Percentiles rank a stretch among this genome's conserved stretches.
Evolutionary conservation across 2,888 invertebrate species (phyloP).

Genomic region (Pandemis heparana): DNA sequence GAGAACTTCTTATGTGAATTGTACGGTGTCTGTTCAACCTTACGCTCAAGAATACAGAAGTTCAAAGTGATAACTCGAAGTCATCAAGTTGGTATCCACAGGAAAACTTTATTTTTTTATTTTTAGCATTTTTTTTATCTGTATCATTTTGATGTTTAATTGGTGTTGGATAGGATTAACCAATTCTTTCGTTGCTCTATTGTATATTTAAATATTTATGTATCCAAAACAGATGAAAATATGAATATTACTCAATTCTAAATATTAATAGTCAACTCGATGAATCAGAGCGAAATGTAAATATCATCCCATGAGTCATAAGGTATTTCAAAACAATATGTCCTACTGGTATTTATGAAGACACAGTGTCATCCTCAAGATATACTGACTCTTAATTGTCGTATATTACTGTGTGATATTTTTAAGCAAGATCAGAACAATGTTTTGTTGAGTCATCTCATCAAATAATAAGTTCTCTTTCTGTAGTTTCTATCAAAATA

Average conservation of each 20-base stretch:
- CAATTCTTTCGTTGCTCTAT: background rate
- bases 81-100: too few relatives aligned
- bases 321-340: slow-evolving; percentile 33
- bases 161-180: background rate
- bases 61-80: too few relatives aligned
- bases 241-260: slow-evolving; percentile 10
- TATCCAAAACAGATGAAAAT: background rate
- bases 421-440: slow-evolving; percentile 6
- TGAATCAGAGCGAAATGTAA: slow-evolving; percentile 27
- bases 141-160: background rate
- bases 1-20: too few relatives aligned
- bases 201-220: background rate
- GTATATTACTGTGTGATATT: slow-evolving; percentile 2
- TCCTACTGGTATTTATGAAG: slow-evolving; percentile 10
- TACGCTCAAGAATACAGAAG: too few relatives aligned
- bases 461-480: too few relatives aligned
- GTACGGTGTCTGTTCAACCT: too few relatives aligned
- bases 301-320: slow-evolving; percentile 28
- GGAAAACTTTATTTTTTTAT: too few relatives aligned
- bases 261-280: slow-evolving; percentile 24
- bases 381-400: slow-evolving; percentile 16
- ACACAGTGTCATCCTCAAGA: slow-evolving; percentile 12
- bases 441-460: background rate
- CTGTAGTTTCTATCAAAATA: background rate
- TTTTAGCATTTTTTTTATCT: too few relatives aligned